Base-by-base conservation (phyloP, 2,113 vertebrate genomes). In the Piaya cayana region DNA sequence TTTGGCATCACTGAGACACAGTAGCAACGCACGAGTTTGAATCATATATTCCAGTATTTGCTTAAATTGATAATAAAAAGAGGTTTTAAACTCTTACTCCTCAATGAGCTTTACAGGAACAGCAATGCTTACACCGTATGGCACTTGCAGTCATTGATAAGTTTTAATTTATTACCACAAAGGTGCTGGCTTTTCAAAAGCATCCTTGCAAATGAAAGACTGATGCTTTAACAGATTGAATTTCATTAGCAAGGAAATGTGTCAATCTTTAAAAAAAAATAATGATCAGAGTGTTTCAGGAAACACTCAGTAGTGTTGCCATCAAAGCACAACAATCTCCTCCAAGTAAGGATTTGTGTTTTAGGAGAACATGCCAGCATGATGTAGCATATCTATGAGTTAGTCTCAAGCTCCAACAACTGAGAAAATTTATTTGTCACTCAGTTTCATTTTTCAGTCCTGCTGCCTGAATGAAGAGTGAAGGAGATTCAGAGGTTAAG, bases 331-430 rank as follows among this genome's bases (percentile, higher is more conserved):
- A 74, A 55, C 45, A 55, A 90, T 93, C 88, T 65, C 32, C 42
- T 94, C 63, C 79, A 94, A 90, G 63, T 32, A 80, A 50, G 55
- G 85, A 80, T 65, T 37, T 72, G 45, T 76, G 80, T 86, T 96
- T 92, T 42, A 74, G 50, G 70, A 63, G 26, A 90, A 34, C 92
- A 86, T 63, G 86, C 60, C n/a, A 58, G 55, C 30, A 95, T 62
- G 45, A 82, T 67, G 59, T 42, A 86, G 63, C 19, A 4, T 72
- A 85, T 76, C 89, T 87, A 71, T 53, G 70, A 93, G 36, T 53
- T 30, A 79, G 85, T 58, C 34, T 65, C 22, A 90, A 53, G 71
- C 50, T 90, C 53, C 82, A 94, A 67, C 55, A 92, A 92, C 22
- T 53, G 71, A 94, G 70, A 90, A 91, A 95, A 93, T 58, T 0